Base-by-base conservation (phyloP, 1,140 invertebrate species). In the Cydia pomonella region DNA sequence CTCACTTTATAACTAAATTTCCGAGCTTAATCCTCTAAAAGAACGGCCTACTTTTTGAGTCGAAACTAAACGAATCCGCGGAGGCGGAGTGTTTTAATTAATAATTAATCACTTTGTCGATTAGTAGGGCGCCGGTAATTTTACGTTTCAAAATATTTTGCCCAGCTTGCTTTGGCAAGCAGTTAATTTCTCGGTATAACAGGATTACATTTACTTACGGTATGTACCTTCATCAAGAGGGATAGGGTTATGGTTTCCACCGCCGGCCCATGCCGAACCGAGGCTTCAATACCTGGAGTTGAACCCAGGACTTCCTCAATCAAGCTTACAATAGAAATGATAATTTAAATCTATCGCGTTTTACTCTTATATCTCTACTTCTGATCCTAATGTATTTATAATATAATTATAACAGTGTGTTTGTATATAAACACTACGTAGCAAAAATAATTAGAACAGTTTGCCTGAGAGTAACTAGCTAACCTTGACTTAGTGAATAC, bases 31-130 rank as follows among this genome's bases (percentile, higher is more conserved):
- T 59, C n/a, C 21, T 9, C 21, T 23, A 53, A n/a, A 18, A 21
- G n/a, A 53, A 59, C 53, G 53, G 53, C 53, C 53, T 59, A 59
- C 53, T 23, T 59, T 59, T 59, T 59, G 53, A 59, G 53, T 21
- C 4, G 9, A 12, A 59, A 23, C 21, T 59, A 59, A 59, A 59
- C 21, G 53, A 59, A 2, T 59, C 53, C 53, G 9, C 53, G 53
- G 53, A 59, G 53, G 18, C 53, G 53, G 53, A 23, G 53, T 59
- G 53, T 59, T 59, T 59, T 59, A 59, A 23, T 59, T 59, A 59
- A 59, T 59, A 59, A 7, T 59, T 59, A 59, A 59, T 59, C 53
- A 59, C 53, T 59, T 23, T 21, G 18, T 21, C 53, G 21, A 59
- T 59, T 59, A 59, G 53, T 59, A 23, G 50, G 50, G 50, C 50